Evolutionary conservation across 2,888 invertebrate genomes (phyloP).

Genomic region (Lamellibrachia columna): DNA sequence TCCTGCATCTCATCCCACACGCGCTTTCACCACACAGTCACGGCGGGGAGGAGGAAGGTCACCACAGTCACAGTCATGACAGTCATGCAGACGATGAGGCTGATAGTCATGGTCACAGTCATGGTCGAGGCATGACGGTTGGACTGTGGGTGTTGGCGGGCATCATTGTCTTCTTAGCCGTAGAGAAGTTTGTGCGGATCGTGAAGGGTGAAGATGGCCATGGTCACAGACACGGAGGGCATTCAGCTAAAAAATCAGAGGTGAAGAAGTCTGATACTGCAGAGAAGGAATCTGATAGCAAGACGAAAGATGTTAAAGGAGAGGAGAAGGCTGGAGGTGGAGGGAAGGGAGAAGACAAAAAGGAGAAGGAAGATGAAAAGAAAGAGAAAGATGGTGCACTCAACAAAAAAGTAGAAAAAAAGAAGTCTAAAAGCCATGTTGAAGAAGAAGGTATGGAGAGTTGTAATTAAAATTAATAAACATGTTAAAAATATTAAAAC

Average conservation of each 20-base stretch:
- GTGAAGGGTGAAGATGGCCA: conserved; percentile 81
- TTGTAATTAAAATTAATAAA: too few relatives aligned
- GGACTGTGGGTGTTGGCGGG: conserved; percentile 95
- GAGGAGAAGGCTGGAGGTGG: conserved; percentile 22
- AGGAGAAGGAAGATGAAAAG: conserved; percentile 40
- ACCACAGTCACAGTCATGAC: conserved; percentile 64
- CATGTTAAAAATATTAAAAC: too few relatives aligned
- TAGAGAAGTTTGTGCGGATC: conserved; percentile 81
- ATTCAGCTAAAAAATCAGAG: conserved; percentile 23
- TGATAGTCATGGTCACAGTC: conserved; percentile 44
- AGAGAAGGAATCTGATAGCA: conserved; percentile 30
- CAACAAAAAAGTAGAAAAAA: conserved; percentile 29
- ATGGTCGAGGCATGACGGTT: conserved; percentile 82
- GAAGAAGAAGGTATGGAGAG: conserved; percentile 27
- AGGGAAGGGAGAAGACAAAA: conserved; percentile 28
- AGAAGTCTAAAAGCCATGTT: conserved; percentile 35
- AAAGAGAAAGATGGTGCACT: conserved; percentile 37
- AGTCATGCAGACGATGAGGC: conserved; percentile 58
- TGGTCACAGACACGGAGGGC: conserved; percentile 74
- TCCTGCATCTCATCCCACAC: conserved; percentile 97
- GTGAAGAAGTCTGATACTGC: background rate
- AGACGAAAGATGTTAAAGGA: background rate
- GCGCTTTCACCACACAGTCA: conserved; percentile 74
- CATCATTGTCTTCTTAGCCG: conserved; percentile 88
- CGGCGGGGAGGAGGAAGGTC: conserved; percentile 54